Evolutionary conservation across 2,113 vertebrate genomes (phyloP), one percentile per base, ranked within the genome.

Genomic region (Archilochus colubris): DNA sequence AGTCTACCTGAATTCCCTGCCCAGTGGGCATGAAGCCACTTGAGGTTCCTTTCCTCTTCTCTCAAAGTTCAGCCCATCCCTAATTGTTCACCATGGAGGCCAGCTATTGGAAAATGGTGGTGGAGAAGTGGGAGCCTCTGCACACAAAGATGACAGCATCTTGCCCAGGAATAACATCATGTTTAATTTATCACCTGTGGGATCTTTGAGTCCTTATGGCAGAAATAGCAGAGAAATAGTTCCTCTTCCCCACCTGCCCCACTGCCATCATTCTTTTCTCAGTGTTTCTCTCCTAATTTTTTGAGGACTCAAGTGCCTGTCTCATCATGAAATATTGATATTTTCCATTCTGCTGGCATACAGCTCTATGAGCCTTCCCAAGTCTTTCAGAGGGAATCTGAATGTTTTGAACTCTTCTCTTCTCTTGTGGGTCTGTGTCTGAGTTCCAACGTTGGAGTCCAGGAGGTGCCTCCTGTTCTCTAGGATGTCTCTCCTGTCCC

Each of bases 321-420:
- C 90, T 95, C 66, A 64, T 91, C 67, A 89, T 70, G 86, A 93
- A 59, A 66, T 95, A 77, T 93, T 93, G 96, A 55, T 95, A 89
- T 89, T 91, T 91, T 93, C 73, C 67, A 28, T 82, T 88, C 40
- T 10, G 2, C 83, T 93, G 70, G 75, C 86, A 85, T 82, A 86
- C 83, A 91, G 80, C 66, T 86, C 62, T 94, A 79, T 77, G 83
- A 96, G 89, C 48, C 76, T 89, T 83, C 88, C 89, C n/a, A 62
- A 57, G 27, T 27, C 62, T 69, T 96, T 79, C n/a, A 46, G 66
- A 78, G 27, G 48, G 53, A 77, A 66, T 73, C 28, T 81, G 63
- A 85, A 76, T 93, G 80, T 76, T 54, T 6, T 61, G 61, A 86
- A 61, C 0, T 2, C 16, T 59, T 88, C 43, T 51, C 18, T 72